Percentiles rank a stretch among this genome's conserved stretches.
Evolutionary conservation across 1,140 invertebrate genomes (phyloP).

Genomic region (Drosophila aff.): DNA sequence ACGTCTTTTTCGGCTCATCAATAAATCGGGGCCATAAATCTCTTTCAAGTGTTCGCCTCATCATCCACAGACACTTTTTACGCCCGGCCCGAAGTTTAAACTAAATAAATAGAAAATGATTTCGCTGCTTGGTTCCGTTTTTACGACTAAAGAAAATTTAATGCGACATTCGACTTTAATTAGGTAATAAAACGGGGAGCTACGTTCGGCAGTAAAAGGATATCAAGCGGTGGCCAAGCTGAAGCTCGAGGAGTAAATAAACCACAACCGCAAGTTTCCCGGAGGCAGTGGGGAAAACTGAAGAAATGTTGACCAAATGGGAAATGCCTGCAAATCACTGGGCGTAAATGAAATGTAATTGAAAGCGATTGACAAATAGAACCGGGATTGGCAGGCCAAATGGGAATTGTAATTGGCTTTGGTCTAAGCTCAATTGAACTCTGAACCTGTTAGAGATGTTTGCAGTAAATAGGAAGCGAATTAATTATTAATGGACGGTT

Average conservation of each 20-base stretch:
- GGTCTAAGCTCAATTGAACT: constrained; percentile 48
- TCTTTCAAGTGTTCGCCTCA: constrained; percentile 37
- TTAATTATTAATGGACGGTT: constrained; percentile 16
- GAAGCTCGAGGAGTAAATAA: constrained; percentile 48
- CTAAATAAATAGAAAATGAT: constrained; percentile 55
- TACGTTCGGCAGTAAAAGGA: constrained; percentile 42
- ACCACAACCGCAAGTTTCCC: constrained; percentile 34
- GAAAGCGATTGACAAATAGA: constrained; percentile 53
- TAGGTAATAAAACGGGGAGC: constrained; percentile 63
- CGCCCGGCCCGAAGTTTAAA: constrained; percentile 45
- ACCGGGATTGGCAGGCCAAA: constrained; percentile 16
- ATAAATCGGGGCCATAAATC: constrained; percentile 66
- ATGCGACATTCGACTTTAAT: constrained; percentile 69
- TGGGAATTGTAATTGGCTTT: constrained; percentile 33
- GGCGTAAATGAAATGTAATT: constrained; percentile 62
- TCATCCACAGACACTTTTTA: constrained; percentile 29
- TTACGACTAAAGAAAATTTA: constrained; percentile 55
- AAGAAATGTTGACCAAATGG: constrained; percentile 33
- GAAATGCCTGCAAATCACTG: constrained; percentile 48
- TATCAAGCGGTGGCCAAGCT: constrained; percentile 45
- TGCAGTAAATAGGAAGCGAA: constrained; percentile 6
- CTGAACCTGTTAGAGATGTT: constrained; percentile 18
- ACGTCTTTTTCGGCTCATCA: constrained; percentile 44
- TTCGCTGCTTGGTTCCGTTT: constrained; percentile 25
- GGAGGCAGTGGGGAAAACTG: background rate